Percentiles rank a stretch among this genome's conserved stretches.
These are phyloP conservation scores for Spisula solida DNA, from an alignment of 2,888 invertebrate genomes.

Conservation along the genomic window DNA sequence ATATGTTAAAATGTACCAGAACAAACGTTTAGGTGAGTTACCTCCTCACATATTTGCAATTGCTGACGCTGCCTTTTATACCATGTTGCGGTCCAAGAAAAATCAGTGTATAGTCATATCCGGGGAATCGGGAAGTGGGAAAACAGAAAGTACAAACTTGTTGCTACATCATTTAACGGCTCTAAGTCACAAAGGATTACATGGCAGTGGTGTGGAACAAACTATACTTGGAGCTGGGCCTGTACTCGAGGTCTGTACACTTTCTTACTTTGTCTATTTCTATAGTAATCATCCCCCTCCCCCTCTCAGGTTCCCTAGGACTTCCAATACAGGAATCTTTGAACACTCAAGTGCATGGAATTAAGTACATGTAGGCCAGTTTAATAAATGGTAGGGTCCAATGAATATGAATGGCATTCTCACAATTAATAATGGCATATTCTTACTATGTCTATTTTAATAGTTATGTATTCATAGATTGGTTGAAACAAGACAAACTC, in stretches of 20 bases:
- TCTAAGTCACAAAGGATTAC: conserved; percentile 94
- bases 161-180: conserved; percentile 97
- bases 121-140: conserved; percentile 98
- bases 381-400: no score
- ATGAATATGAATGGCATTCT: no score
- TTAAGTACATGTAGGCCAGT: no score
- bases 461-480: no score
- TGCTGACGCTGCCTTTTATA: conserved; percentile 97
- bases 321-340: background rate
- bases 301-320: background rate
- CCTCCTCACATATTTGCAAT: conserved; percentile 99
- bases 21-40: conserved; percentile 95
- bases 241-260: conserved; percentile 92
- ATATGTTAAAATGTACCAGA: conserved; percentile 98
- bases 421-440: no score
- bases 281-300: no score
- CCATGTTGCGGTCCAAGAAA: conserved; percentile 96
- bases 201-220: conserved; percentile 98
- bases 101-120: conserved; percentile 98
- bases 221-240: conserved; percentile 98
- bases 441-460: no score
- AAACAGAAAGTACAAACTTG: conserved; percentile 98
- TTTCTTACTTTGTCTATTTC: background rate
- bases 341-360: background rate
- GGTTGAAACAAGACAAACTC: no score